Conservation (phyloP, 2,113 vertebrate species). For the Entomyzon cyanotis region DNA sequence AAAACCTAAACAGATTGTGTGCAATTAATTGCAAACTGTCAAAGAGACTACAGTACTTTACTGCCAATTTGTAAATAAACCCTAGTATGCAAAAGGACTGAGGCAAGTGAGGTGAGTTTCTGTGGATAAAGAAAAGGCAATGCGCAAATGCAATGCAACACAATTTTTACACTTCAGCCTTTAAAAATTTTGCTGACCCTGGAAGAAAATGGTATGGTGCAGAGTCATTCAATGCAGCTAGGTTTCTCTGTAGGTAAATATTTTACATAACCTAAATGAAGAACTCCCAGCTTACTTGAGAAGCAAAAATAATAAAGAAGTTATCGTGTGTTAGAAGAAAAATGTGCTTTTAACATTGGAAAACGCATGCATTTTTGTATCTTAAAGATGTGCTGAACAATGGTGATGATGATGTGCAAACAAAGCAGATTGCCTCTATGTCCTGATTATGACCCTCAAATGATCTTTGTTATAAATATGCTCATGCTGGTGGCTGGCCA, state of each 20-base stretch:
- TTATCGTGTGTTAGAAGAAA: neutral
- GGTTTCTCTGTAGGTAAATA: neutral
- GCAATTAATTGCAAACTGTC: constrained; percentile 61
- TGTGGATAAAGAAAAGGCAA: neutral
- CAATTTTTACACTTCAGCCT: constrained; percentile 13
- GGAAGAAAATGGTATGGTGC: neutral
- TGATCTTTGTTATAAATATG: constrained; percentile 55
- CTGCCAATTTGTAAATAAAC: constrained; percentile 55
- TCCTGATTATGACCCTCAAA: constrained; percentile 43
- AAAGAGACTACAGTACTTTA: constrained; percentile 21
- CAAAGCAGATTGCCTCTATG: constrained; percentile 17
- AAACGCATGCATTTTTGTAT: neutral
- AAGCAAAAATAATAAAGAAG: neutral
- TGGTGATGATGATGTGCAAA: neutral
- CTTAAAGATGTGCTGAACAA: neutral
- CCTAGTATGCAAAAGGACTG: neutral
- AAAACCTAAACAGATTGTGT: constrained; percentile 54
- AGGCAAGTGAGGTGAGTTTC: neutral
- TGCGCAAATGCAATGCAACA: neutral
- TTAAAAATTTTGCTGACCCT: constrained; percentile 31
- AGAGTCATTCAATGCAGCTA: neutral
- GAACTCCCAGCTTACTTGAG: neutral
- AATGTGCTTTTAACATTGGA: neutral
- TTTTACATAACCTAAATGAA: neutral
- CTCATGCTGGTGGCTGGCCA: constrained; percentile 49